phyloP scores from a whole-genome alignment of 2,888 invertebrate species.

The Epirrhoe alternata region DNA sequence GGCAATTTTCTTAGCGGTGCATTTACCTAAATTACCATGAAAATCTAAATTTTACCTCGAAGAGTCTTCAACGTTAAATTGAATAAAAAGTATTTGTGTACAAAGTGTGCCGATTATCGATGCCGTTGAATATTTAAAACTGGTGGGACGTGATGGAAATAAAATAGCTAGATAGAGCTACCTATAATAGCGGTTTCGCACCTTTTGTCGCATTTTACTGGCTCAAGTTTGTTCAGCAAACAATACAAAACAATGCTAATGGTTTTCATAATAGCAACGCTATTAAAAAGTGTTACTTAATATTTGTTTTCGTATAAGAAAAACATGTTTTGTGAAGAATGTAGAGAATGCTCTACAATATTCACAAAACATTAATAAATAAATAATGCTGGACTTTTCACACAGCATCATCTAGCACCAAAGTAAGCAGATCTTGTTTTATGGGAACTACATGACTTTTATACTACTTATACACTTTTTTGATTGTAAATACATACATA shows the following conservation, averaged over 20 bases:
- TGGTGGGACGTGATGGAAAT: slow-evolving; percentile 73
- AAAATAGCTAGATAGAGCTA: slow-evolving; percentile 48
- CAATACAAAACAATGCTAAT: slow-evolving; percentile 59
- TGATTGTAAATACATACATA: too few species aligned
- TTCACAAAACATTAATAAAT: too few species aligned
- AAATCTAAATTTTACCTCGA: slow-evolving; percentile 52
- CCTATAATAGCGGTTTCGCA: slow-evolving; percentile 49
- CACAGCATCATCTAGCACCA: too few species aligned
- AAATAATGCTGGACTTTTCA: too few species aligned
- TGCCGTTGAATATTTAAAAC: slow-evolving; percentile 79
- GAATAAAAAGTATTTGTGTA: slow-evolving; percentile 77
- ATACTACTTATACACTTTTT: too few species aligned
- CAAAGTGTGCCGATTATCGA: slow-evolving; percentile 80
- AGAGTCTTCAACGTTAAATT: slow-evolving; percentile 62
- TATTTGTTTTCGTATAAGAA: slow-evolving; percentile 13
- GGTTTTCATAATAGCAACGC: slow-evolving; percentile 54
- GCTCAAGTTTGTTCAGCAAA: slow-evolving; percentile 58
- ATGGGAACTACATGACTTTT: too few species aligned
- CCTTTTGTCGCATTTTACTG: slow-evolving; percentile 60
- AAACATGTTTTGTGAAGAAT: slow-evolving; percentile 2
- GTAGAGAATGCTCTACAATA: background rate
- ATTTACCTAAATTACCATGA: slow-evolving; percentile 43
- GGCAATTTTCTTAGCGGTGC: slow-evolving; percentile 36
- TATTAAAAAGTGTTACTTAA: slow-evolving; percentile 43
- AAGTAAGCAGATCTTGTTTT: too few species aligned